Evolutionary conservation across 2,113 vertebrate genomes (phyloP).

Genomic region (Bolborhynchus lineola): DNA sequence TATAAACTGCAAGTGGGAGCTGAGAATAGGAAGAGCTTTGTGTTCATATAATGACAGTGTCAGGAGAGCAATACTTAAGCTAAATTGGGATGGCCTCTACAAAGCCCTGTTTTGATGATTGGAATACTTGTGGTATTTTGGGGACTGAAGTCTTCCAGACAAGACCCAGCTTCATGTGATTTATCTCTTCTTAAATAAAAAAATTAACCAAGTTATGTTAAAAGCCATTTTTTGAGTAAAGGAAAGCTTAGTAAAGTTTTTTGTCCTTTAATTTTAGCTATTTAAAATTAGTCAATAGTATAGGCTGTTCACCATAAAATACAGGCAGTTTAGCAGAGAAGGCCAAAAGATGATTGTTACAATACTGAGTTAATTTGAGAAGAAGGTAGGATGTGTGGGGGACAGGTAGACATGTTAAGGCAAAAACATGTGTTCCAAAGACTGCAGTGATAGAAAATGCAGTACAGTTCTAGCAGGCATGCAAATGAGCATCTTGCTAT

Average conservation of each 20-base stretch:
- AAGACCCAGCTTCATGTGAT: not conserved
- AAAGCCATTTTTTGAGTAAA: not conserved
- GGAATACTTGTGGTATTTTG: conserved; percentile 15
- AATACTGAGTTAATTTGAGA: not conserved
- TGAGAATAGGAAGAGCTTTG: conserved; percentile 21
- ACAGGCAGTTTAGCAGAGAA: not conserved
- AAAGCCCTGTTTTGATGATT: not conserved
- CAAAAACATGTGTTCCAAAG: not conserved
- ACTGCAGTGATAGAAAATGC: not conserved
- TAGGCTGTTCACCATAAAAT: not conserved
- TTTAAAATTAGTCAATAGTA: not conserved
- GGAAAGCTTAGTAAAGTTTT: not conserved
- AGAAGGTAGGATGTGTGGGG: not conserved
- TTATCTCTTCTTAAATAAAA: not conserved
- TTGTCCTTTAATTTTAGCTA: not conserved
- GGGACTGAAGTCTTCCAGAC: not conserved
- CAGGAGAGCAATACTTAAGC: conserved; percentile 30
- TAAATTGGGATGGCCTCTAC: conserved; percentile 33
- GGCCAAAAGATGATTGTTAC: not conserved
- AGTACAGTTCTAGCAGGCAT: not conserved
- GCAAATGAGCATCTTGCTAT: not conserved
- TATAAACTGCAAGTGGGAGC: conserved; percentile 25
- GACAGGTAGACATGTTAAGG: not conserved
- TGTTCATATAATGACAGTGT: conserved; percentile 11
- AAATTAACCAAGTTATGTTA: not conserved